These are phyloP conservation scores for Hermaeophaga mercurialis DNA, from an alignment of 2,888 invertebrate species.

Conservation along the genomic window DNA sequence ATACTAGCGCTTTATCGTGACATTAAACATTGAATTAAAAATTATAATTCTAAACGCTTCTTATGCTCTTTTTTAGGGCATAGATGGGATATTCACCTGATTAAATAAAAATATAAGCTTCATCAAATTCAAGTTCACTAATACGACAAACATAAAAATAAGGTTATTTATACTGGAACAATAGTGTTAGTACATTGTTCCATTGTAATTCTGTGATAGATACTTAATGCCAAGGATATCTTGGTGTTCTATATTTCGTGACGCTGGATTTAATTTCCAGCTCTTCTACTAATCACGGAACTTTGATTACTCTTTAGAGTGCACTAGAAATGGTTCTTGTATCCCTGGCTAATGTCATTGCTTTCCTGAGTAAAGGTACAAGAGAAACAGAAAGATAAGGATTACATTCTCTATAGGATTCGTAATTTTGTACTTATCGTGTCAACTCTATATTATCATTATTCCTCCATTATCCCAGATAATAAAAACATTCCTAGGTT, in stretches of 20 bases:
- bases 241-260: conserved; percentile 2
- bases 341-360: conserved; percentile 22
- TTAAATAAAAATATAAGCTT: too few relatives aligned
- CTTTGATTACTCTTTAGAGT: conserved; percentile 24
- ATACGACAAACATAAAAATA: too few relatives aligned
- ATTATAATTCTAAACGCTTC: too few relatives aligned
- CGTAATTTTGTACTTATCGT: conserved; percentile 33
- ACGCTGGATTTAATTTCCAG: conserved; percentile 14
- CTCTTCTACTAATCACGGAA: conserved; percentile 23
- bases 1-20: too few relatives aligned
- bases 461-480: conserved; percentile 25
- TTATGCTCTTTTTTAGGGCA: too few relatives aligned
- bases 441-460: conserved; percentile 32
- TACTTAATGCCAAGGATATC: conserved; percentile 4
- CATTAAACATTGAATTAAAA: too few relatives aligned
- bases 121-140: too few relatives aligned
- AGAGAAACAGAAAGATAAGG: conserved; percentile 11
- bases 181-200: too few relatives aligned
- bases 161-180: too few relatives aligned
- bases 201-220: neutral
- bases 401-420: conserved; percentile 18
- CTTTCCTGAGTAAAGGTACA: conserved; percentile 13
- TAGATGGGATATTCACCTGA: too few relatives aligned
- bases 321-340: conserved; percentile 18
- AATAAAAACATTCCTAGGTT: conserved; percentile 27